Evolutionary conservation across 2,113 vertebrate species (phyloP), one percentile per base, ranked within the genome.

Genomic region (Heliornis fulica): DNA sequence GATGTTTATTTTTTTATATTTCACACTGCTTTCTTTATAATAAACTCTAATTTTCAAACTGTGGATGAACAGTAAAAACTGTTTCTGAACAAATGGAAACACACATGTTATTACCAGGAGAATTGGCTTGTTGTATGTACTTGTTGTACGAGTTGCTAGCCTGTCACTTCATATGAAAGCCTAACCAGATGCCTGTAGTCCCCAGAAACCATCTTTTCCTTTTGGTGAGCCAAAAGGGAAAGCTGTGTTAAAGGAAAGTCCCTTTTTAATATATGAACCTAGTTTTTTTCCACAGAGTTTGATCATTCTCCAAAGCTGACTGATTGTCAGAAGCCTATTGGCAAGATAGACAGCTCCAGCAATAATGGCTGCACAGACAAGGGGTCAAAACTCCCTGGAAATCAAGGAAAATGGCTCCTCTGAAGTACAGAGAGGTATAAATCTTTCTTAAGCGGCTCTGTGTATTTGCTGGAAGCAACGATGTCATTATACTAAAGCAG

Each of bases 391-490:
- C 40, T 78, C 48, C 48, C 22, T 74, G 48, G 36, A 76, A 93
- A 77, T 26, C 45, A 75, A 56, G 32, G 43, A 83, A 51, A 92
- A 72, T 17, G 10, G 13, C 72, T 89, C 28, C 15, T 82, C 28
- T 78, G 74, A 75, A 87, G 83, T 60, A 53, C 1, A 66, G 68
- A 64, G 53, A 76, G 17, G 45, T 77, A 79, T 85, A 94, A 95
- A 91, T 94, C 69, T 87, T 89, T 68, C 69, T 74, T 91, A 84
- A 94, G 70, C 93, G 70, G 48, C 66, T 96, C 94, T 91, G n/a
- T 20, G 2, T 93, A 34, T 61, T 94, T 93, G 43, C 83, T 89
- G 74, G 77, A 72, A 70, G 70, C 64, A 91, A 76, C 82, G 51
- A 91, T 93, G 59, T 70, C 50, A 43, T 90, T 94, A 86, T 31